phyloP scores from a whole-genome alignment of 1,140 invertebrate genomes.

The Pollicipes pollicipes region DNA sequence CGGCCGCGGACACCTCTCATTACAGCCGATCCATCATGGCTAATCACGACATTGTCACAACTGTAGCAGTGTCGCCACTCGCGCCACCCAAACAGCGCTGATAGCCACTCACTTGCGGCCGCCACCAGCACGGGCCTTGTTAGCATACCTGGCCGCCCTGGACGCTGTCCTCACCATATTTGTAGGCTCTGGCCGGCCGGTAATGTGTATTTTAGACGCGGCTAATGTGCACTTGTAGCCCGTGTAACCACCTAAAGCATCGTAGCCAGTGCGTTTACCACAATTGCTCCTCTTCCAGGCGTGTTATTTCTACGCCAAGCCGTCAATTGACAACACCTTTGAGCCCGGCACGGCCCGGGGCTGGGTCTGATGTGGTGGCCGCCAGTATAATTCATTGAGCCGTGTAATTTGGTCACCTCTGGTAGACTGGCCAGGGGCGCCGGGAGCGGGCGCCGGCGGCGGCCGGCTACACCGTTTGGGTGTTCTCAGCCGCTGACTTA shows the following conservation, averaged over 20 bases:
- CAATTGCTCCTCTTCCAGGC: background rate
- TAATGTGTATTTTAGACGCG: background rate
- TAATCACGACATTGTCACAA: constrained; percentile 2
- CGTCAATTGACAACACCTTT: constrained; percentile 1
- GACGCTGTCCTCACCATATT: background rate
- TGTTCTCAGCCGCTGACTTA: background rate
- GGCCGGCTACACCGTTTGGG: background rate
- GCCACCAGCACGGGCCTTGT: background rate
- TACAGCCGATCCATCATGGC: background rate
- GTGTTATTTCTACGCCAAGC: background rate
- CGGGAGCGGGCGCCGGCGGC: too few relatives aligned
- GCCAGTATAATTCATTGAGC: background rate
- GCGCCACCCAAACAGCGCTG: background rate
- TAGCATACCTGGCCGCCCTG: background rate
- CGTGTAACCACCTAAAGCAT: background rate
- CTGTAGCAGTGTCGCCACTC: background rate
- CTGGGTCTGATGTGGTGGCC: background rate
- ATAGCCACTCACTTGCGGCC: background rate
- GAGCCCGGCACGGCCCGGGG: too few relatives aligned
- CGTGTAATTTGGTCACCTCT: background rate
- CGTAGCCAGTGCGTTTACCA: background rate
- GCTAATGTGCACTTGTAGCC: background rate
- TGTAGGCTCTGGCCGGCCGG: background rate
- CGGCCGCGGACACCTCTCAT: background rate
- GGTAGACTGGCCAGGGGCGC: background rate